phyloP scores from a whole-genome alignment of 2,888 invertebrate genomes.

The Stenichneumon culpator region DNA sequence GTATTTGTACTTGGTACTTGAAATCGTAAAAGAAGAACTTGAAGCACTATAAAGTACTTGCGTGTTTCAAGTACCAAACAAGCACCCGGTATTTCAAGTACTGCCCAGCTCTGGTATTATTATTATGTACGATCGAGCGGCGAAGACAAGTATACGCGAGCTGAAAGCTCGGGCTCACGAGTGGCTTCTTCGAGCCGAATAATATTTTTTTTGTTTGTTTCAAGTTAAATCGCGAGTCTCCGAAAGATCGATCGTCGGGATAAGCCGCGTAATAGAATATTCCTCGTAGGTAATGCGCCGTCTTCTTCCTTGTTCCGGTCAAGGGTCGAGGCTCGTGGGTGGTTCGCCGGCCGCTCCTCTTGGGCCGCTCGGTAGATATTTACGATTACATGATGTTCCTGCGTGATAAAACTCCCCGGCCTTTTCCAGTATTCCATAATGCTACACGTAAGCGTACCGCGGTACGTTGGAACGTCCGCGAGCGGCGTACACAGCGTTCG shows the following conservation, averaged over 20 bases:
- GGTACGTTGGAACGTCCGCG: not conserved
- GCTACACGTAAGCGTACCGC: not conserved
- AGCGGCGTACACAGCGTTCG: not conserved
- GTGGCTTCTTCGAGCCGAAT: not conserved
- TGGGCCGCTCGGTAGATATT: conserved; percentile 2
- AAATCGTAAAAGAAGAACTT: too few relatives aligned
- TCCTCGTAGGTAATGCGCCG: conserved; percentile 20
- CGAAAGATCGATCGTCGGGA: conserved; percentile 18
- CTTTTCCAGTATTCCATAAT: conserved; percentile 4
- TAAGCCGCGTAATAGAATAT: conserved; percentile 35
- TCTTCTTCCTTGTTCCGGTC: conserved; percentile 44
- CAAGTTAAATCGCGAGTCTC: conserved; percentile 1
- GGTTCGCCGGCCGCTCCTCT: conserved; percentile 28
- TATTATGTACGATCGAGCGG: too few relatives aligned
- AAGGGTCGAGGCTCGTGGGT: conserved; percentile 52
- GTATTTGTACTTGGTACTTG: too few relatives aligned
- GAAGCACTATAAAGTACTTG: too few relatives aligned
- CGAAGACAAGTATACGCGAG: too few relatives aligned
- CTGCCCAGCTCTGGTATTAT: too few relatives aligned
- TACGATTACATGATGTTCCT: conserved; percentile 33
- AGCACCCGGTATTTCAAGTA: too few relatives aligned
- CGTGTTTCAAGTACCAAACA: too few relatives aligned
- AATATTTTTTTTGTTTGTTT: not conserved
- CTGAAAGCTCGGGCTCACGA: too few relatives aligned
- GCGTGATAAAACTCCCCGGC: conserved; percentile 20